Evolutionary conservation across 2,888 invertebrate genomes (phyloP).

Genomic region (Pocota personata): DNA sequence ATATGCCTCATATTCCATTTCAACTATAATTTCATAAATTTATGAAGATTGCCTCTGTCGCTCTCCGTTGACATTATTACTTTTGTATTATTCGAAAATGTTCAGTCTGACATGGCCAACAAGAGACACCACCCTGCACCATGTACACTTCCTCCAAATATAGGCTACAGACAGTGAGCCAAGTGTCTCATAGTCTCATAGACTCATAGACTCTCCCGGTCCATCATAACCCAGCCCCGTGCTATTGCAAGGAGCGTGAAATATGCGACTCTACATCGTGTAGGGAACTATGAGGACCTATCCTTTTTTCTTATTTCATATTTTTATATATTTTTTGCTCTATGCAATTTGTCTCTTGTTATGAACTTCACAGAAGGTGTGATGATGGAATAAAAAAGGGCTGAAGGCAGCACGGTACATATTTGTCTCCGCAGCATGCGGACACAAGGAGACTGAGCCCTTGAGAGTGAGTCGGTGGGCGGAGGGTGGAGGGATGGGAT

Average conservation of each 20-base stretch:
- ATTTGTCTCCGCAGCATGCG: constrained; percentile 52
- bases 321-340: constrained; percentile 30
- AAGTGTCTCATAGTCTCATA: constrained; percentile 27
- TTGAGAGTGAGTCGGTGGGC: constrained; percentile 4
- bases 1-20: constrained; percentile 87
- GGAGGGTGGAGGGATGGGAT: neutral
- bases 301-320: constrained; percentile 26
- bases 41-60: neutral
- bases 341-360: constrained; percentile 73
- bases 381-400: constrained; percentile 47
- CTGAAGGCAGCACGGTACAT: constrained; percentile 14
- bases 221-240: constrained; percentile 44
- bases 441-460: constrained; percentile 48
- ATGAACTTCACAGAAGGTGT: constrained; percentile 70
- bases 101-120: constrained; percentile 24
- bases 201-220: constrained; percentile 35
- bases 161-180: constrained; percentile 1
- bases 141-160: neutral
- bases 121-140: neutral
- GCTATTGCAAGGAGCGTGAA: constrained; percentile 54
- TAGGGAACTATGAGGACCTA: neutral
- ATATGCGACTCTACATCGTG: constrained; percentile 52
- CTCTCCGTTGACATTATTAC: constrained; percentile 41
- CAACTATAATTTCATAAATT: constrained; percentile 52
- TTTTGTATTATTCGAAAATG: constrained; percentile 21